Evolutionary conservation across 1,140 invertebrate species (phyloP), one percentile per base, ranked within the genome.

Genomic region (Meloidogyne hapla): DNA sequence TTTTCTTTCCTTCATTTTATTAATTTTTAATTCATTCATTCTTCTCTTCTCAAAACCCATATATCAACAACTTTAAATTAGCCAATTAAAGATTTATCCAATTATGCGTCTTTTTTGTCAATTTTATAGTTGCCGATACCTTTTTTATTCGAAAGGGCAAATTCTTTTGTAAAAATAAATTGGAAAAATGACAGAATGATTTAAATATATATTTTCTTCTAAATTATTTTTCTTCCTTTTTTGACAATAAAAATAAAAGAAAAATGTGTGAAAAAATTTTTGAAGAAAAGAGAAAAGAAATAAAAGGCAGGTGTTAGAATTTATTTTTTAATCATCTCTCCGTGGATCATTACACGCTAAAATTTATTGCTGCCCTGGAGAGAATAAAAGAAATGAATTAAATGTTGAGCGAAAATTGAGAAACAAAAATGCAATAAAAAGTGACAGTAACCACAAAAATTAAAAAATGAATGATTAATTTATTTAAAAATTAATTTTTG

Each of bases 41-140:
- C 12, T 6, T 56, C 12, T n/a, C n/a, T 56, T 21, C n/a, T n/a
- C 8, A 56, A 56, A 56, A 56, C 18, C 1, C 48, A 56, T 56
- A 56, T 56, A 56, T 56, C 48, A 56, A 56, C 48, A 56, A 56
- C 18, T n/a, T 56, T 56, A 56, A 56, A 56, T 56, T 56, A 56
- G 48, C 48, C 48, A 56, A 56, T 56, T 56, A 56, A n/a, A n/a
- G 48, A 56, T n/a, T n/a, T 56, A 48, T 18, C 45, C n/a, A 56
- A 56, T 21, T 56, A n/a, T 56, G 6, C n/a, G 18, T 5, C 5
- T 56, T 15, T n/a, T 56, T 8, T 56, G 18, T n/a, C 18, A 56
- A n/a, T 45, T 45, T 15, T 45, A 15, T 45, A 45, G 42, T n/a
- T 56, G 48, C 48, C 48, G 48, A 56, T 56, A 56, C 13, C 18